A percentile compares a stretch with the other conserved stretches of the same genome.
Conservation (phyloP, 2,888 invertebrate genomes). For the Globia sparganii region DNA sequence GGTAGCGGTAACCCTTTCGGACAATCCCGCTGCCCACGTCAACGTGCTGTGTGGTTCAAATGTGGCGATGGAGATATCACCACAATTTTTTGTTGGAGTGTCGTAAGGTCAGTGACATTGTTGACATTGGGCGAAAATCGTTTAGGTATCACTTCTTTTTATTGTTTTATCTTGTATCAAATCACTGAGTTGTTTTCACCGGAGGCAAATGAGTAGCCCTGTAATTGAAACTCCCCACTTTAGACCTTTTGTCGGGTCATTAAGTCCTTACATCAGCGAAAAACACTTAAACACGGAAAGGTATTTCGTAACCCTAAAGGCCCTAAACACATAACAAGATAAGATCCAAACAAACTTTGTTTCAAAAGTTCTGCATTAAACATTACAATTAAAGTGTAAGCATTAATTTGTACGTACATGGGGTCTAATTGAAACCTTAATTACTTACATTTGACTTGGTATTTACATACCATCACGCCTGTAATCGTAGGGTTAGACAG, state of each 20-base stretch:
- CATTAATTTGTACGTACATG: slow-evolving; percentile 11
- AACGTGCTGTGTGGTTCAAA: no score
- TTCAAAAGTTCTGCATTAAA: slow-evolving; percentile 18
- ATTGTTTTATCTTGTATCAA: not conserved
- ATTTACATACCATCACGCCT: not conserved
- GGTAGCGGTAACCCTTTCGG: no score
- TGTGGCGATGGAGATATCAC: no score
- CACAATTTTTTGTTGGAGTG: not conserved
- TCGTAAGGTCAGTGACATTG: not conserved
- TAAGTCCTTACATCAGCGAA: not conserved
- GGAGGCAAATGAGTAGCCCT: not conserved
- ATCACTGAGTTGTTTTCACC: not conserved
- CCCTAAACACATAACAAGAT: slow-evolving; percentile 19
- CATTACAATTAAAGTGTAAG: slow-evolving; percentile 29
- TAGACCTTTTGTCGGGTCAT: not conserved
- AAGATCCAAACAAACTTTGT: slow-evolving; percentile 7
- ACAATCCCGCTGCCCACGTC: no score
- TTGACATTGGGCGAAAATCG: not conserved
- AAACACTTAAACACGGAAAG: slow-evolving; percentile 3
- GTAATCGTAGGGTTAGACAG: no score
- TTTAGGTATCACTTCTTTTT: not conserved
- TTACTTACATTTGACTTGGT: slow-evolving; percentile 5
- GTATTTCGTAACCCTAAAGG: slow-evolving; percentile 1
- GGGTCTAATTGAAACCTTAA: slow-evolving; percentile 17
- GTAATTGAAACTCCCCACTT: not conserved